Base-by-base conservation (phyloP, 2,888 invertebrate genomes). In the Apamea anceps region DNA sequence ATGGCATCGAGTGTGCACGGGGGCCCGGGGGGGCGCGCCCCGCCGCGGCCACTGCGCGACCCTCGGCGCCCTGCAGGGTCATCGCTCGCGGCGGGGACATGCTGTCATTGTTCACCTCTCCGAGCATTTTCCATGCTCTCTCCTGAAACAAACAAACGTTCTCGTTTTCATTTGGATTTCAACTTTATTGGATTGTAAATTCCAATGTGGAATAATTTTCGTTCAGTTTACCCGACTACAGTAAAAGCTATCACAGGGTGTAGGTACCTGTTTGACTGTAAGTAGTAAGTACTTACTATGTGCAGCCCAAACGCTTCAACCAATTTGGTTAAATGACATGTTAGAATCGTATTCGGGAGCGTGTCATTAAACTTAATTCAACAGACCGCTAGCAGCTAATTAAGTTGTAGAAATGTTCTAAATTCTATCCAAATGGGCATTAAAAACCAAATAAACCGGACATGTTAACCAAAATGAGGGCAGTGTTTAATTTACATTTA, bases 51-150 rank as follows among this genome's bases (percentile, higher is more conserved):
- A 89, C 92, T 93, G 91, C 92, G 90, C 89, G 94, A 92, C 93
- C 94, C 94, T 92, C 93, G 93, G 91, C 92, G 93, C 93, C 93
- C 92, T 89, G 94, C 94, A 92, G 94, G 95, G 94, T 95, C 95
- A 94, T 95, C 95, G 96, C 95, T 95, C 95, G 96, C 96, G 95
- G 95, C 96, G 94, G 94, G 94, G 94, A 94, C 96, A 96, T 95
- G 92, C 94, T 94, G 96, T 96, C 96, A 96, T 97, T 96, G 96
- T 93, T 93, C 93, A 91, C 92, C 90, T 91, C 91, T 91, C 93
- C 92, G 93, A 91, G 92, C 97, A 96, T 96, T 95, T 95, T 96
- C 96, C 96, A 96, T 97, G 94, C 92, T 96, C 93, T 94, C 93
- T 93, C 93, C 96, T 96, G 96, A 65, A 97, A 96, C 95, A 96